These are phyloP conservation scores for Tachystola acroxantha DNA, from an alignment of 2,888 invertebrate species.

Conservation along the genomic window DNA sequence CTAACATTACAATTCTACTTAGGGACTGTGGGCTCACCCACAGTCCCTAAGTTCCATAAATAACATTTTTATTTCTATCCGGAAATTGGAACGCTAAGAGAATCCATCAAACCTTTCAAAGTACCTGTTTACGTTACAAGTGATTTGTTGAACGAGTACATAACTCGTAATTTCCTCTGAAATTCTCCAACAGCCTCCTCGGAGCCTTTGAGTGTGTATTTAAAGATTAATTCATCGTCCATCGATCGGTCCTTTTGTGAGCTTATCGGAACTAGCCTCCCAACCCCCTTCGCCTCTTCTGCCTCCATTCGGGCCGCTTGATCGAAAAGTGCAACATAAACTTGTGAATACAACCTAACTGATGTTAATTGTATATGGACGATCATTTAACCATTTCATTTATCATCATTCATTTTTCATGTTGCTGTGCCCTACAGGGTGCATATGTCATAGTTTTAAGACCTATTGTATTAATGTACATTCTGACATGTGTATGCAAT, in stretches of 20 bases:
- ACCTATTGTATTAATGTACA: too few species aligned
- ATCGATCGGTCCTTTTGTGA: constrained; percentile 37
- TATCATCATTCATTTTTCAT: too few species aligned
- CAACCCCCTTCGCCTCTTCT: constrained; percentile 14
- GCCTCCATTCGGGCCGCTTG: constrained; percentile 5
- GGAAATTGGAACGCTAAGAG: too few species aligned
- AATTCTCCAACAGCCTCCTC: constrained; percentile 9
- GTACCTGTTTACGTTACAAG: constrained; percentile 17
- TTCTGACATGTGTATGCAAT: too few species aligned
- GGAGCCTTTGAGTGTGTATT: constrained; percentile 34
- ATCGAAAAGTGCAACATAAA: not conserved
- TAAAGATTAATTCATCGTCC: constrained; percentile 41
- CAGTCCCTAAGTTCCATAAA: too few species aligned
- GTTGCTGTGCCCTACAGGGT: too few species aligned
- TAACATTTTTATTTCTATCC: too few species aligned
- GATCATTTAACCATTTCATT: too few species aligned
- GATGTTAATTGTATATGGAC: not conserved
- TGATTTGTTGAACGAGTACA: constrained; percentile 22
- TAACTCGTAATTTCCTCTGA: constrained; percentile 25
- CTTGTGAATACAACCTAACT: not conserved
- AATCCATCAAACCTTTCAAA: constrained; percentile 3
- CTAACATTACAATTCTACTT: too few species aligned
- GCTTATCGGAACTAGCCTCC: constrained; percentile 27
- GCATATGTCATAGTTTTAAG: too few species aligned
- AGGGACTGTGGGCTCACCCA: too few species aligned